Percentiles rank a stretch among this genome's conserved stretches.
phyloP scores from a whole-genome alignment of 2,888 invertebrate genomes.

The Philopedon plagiatum region DNA sequence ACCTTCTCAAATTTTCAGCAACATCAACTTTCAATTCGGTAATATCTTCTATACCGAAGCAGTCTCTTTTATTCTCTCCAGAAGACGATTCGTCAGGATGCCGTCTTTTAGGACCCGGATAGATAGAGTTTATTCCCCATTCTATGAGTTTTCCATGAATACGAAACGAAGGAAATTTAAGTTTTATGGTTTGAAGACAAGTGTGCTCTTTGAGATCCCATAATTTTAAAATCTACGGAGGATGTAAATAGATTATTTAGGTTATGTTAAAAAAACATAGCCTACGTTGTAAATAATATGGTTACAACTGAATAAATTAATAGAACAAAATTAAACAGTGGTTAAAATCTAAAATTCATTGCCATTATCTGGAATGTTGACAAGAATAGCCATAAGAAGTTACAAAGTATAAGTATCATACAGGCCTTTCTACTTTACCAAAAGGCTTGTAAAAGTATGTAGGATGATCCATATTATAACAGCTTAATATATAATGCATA shows the following conservation, averaged over 20 bases:
- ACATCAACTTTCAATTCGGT: conserved; percentile 44
- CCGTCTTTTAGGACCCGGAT: conserved; percentile 70
- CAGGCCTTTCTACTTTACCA: no score
- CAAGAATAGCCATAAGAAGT: no score
- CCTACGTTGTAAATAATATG: no score
- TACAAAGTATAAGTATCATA: no score
- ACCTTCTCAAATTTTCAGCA: not conserved
- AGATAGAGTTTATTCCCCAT: conserved; percentile 72
- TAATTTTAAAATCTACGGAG: conserved; percentile 71
- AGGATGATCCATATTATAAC: no score
- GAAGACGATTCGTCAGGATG: conserved; percentile 10
- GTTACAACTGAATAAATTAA: no score
- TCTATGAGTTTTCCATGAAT: conserved; percentile 73
- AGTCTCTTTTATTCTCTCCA: conserved; percentile 28
- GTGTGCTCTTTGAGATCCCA: conserved; percentile 75
- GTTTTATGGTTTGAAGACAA: conserved; percentile 72
- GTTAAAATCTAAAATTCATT: no score
- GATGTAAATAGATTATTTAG: conserved; percentile 26
- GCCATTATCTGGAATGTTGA: no score
- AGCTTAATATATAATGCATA: no score
- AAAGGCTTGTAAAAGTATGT: no score
- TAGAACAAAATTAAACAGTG: no score
- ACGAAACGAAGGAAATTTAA: conserved; percentile 73
- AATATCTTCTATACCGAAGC: conserved; percentile 52
- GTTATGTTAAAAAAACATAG: not conserved